phyloP scores from a whole-genome alignment of 2,113 vertebrate genomes.

The Rhynchopsitta pachyrhyncha region DNA sequence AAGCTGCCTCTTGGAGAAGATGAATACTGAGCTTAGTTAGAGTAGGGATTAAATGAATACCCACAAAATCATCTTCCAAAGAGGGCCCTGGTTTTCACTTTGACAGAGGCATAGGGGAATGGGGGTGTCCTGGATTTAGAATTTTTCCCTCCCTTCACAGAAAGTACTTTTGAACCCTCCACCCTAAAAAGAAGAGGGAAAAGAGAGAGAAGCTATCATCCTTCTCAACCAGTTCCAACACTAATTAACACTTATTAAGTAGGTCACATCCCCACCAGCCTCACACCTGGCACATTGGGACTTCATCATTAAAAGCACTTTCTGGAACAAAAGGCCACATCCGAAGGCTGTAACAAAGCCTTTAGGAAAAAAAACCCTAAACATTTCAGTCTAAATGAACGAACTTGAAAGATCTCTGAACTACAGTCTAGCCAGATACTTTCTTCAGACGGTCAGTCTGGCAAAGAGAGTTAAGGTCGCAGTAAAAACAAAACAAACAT shows the following conservation, averaged over 20 bases:
- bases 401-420: neutral
- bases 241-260: neutral
- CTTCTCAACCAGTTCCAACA: neutral
- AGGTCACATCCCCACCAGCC: neutral
- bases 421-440: neutral
- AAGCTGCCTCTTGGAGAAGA: neutral
- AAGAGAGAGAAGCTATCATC: neutral
- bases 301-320: neutral
- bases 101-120: neutral
- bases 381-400: neutral
- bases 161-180: neutral
- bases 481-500: neutral
- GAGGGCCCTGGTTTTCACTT: neutral
- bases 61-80: neutral
- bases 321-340: neutral
- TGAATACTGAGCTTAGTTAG: neutral
- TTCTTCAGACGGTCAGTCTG: neutral
- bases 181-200: neutral
- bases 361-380: accelerated
- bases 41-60: neutral
- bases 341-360: neutral
- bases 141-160: neutral
- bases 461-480: neutral
- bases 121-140: neutral
- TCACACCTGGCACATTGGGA: neutral